phyloP scores from a whole-genome alignment of 37 sponge, comb jelly and placozoan species.

The Crambe crambe region DNA sequence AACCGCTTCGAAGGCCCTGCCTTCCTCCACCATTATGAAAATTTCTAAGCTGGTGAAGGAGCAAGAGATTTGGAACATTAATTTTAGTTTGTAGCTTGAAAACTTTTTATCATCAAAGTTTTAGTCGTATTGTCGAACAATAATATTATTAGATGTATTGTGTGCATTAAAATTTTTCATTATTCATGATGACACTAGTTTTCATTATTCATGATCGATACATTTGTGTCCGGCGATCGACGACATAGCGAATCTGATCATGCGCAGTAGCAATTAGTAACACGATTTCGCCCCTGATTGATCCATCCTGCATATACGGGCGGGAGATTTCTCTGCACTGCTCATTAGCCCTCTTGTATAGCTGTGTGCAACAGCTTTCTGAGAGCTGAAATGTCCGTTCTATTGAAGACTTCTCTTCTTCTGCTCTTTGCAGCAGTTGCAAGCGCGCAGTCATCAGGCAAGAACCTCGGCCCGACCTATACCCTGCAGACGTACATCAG shows the following conservation, averaged over 20 bases:
- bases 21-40: constrained; percentile 92
- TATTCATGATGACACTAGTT: too few species aligned
- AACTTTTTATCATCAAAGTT: background rate
- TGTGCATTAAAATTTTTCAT: too few species aligned
- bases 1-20: constrained; percentile 91
- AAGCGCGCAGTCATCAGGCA: background rate
- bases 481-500: constrained; percentile 5
- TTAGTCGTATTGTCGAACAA: background rate
- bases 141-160: too few species aligned
- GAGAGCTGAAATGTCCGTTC: background rate
- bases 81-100: background rate
- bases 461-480: background rate
- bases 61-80: background rate
- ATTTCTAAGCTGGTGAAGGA: constrained; percentile 66
- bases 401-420: constrained; percentile 3
- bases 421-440: constrained; percentile 11
- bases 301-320: too few species aligned
- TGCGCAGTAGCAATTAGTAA: too few species aligned
- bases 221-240: too few species aligned
- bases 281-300: too few species aligned
- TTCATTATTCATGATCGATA: too few species aligned
- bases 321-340: too few species aligned
- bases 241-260: too few species aligned
- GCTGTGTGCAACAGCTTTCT: too few species aligned
- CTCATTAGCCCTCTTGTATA: too few species aligned